Evolutionary conservation across 2,797 vertebrate genomes (phyloP), one percentile per base, ranked within the genome.

Genomic region (Phylloscopus collybita): DNA sequence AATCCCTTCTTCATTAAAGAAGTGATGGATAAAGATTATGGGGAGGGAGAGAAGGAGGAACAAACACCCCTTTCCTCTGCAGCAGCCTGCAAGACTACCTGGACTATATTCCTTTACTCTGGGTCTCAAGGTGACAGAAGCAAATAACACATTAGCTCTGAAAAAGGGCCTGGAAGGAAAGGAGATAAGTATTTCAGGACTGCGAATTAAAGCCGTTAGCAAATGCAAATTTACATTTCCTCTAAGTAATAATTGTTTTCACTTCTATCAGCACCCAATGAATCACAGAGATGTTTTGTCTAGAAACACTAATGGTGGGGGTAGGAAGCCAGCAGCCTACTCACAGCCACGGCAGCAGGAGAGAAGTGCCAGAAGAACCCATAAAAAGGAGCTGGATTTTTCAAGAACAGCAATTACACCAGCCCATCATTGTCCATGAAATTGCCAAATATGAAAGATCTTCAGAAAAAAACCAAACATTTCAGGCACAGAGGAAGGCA

Each of bases 161-260:
- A 92, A 81, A 80, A 95, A 93, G 54, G 74, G 83, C 93, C 94
- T 83, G 83, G 65, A 89, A 96, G 91, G 26, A 65, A 90, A 66
- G 67, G 70, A 95, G 88, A 13, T 54, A 91, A 94, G 79, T 79
- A 88, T 97, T 96, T 90, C 91, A 94, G 89, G 93, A 72, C 88
- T 70, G 86, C n/a, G 82, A 97, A 97, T 94, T 90, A 94, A 95
- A 96, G 95, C 94, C 45, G 61, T 95, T 96, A 87, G 92, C 60
- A 86, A 96, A 89, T 88, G 92, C 89, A 97, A 97, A 97, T 96
- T 95, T 95, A 95, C 90, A 97, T 95, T 95, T 97, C 90, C 93
- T 93, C 96, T 97, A 95, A 94, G 93, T 95, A 97, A 95, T 92
- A 93, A 94, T 92, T 90, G 71, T 93, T 96, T 96, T 88, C 91